These are phyloP conservation scores for Oligia latruncula DNA, from an alignment of 2,888 invertebrate genomes.

Conservation along the genomic window DNA sequence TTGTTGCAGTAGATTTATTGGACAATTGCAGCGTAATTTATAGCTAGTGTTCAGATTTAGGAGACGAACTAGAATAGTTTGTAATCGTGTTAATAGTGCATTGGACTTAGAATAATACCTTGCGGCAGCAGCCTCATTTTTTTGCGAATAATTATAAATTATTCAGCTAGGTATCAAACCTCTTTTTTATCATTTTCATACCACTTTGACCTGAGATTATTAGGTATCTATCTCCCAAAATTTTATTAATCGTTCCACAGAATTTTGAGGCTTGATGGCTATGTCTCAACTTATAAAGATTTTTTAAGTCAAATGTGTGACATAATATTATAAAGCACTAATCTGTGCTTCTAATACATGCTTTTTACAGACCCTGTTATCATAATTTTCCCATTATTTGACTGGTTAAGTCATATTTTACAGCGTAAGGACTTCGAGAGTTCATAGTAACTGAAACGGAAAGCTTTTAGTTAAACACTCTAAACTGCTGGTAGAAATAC, in stretches of 20 bases:
- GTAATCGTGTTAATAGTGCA: slow-evolving; percentile 8
- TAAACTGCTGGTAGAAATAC: not conserved
- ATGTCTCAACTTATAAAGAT: not conserved
- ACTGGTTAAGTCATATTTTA: not conserved
- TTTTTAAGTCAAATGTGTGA: not conserved
- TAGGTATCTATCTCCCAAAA: not conserved
- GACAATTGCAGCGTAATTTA: slow-evolving; percentile 45
- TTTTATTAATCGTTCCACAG: slow-evolving; percentile 31
- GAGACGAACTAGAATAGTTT: slow-evolving; percentile 26
- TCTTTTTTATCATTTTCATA: not conserved
- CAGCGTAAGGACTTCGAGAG: not conserved
- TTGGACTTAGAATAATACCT: slow-evolving; percentile 9
- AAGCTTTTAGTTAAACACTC: not conserved
- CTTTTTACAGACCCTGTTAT: not conserved
- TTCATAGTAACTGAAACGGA: not conserved
- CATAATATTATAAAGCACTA: not conserved
- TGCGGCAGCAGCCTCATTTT: not conserved
- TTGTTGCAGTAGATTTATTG: slow-evolving; percentile 53
- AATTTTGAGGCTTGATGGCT: slow-evolving; percentile 20
- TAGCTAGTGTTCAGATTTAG: slow-evolving; percentile 31
- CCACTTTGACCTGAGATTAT: not conserved
- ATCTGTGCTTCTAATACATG: not conserved
- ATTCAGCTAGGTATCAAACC: not conserved
- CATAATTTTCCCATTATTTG: not conserved
- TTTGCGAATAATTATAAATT: not conserved